Evolutionary conservation across 2,113 vertebrate genomes (phyloP), one percentile per base, ranked within the genome.

Genomic region (Chloropsis cyanopogon): DNA sequence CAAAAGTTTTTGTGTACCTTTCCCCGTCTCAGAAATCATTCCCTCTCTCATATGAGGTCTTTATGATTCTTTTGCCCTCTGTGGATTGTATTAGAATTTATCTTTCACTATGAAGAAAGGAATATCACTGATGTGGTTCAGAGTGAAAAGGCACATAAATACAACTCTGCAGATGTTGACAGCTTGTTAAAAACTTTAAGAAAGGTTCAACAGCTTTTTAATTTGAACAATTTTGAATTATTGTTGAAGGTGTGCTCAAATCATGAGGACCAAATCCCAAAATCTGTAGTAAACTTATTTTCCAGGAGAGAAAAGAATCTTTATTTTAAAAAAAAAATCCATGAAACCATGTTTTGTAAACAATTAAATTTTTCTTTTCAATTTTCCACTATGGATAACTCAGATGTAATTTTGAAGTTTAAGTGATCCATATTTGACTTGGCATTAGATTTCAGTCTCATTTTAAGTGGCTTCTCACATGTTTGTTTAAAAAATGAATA

Each of bases 41-140:
- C 84, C 33, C 25, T 87, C 95, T 92, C 71, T 94, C 53, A 71
- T 87, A 77, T 44, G 19, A 85, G 82, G 41, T 87, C 47, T 94
- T 96, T 90, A 85, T 79, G 50, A 87, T 92, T 88, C 90, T 86
- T 96, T 95, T 91, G 82, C 72, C 90, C 75, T 89, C 72, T 85
- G 44, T 91, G 85, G 77, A 93, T 65, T 84, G 42, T 82, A 88
- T 94, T 96, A 93, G 69, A 94, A 86, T 92, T 96, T 96, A 72
- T 82, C 92, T 97, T 90, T 94, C 83, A 81, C 85, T 91, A 44
- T 80, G 71, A 96, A 95, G 88, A 42, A 88, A 64, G 21, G 86
- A 91, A 68, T 81, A 94, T 39, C 77, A 65, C 56, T 80, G 90
- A 39, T 70, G 75, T 9, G 35, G 23, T 79, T 94, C 42, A 68